Evolutionary conservation across 2,797 vertebrate genomes (phyloP).

Genomic region (Etheostoma nigrum): DNA sequence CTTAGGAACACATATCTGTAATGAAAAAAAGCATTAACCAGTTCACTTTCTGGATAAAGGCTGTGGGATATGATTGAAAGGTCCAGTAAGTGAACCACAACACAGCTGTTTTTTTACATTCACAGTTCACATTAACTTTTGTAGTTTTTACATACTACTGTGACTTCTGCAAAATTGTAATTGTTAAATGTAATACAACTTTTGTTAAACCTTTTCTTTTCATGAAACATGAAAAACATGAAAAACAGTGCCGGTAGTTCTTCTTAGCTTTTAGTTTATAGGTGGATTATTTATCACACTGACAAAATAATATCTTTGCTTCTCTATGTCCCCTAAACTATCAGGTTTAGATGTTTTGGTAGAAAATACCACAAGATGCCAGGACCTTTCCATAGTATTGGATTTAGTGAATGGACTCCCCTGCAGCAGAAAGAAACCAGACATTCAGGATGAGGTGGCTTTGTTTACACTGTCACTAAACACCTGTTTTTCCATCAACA

Average conservation of each 20-base stretch:
- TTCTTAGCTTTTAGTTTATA: not conserved
- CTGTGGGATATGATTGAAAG: not conserved
- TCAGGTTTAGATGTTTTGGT: conserved; percentile 30
- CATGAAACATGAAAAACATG: not conserved
- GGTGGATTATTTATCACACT: not conserved
- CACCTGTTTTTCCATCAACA: conserved; percentile 80
- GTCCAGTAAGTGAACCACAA: not conserved
- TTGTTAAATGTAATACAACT: not conserved
- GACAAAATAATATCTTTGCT: not conserved
- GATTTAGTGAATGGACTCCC: not conserved
- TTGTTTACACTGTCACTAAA: conserved; percentile 81
- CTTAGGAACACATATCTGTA: not conserved
- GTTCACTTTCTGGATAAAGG: not conserved
- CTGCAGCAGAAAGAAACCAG: conserved; percentile 52
- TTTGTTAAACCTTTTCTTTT: not conserved
- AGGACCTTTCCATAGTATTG: not conserved
- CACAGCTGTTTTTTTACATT: conserved; percentile 30
- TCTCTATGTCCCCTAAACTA: conserved; percentile 12
- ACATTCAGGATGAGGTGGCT: conserved; percentile 58
- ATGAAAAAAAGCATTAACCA: not conserved
- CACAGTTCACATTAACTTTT: not conserved
- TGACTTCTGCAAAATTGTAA: not conserved
- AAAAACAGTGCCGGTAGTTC: not conserved
- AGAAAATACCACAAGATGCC: conserved; percentile 9
- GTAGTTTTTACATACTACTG: not conserved